A percentile compares a stretch with the other conserved stretches of the same genome.
phyloP scores from a whole-genome alignment of 2,797 vertebrate genomes.

The Sandelia bainsii region DNA sequence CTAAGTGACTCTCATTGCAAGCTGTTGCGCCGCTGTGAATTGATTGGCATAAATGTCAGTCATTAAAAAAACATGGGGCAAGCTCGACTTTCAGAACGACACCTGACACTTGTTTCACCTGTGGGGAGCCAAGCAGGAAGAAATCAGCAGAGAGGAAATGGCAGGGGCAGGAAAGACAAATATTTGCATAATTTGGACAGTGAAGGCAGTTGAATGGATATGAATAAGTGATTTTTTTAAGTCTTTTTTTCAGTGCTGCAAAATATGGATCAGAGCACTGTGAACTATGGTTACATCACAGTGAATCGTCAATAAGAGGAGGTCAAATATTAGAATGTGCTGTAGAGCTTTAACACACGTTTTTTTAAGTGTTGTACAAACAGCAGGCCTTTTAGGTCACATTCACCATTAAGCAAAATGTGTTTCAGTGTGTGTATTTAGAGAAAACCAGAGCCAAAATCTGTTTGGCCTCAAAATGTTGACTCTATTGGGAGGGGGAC shows the following conservation, averaged over 20 bases:
- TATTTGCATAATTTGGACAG: constrained; percentile 29
- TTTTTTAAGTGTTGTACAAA: constrained; percentile 53
- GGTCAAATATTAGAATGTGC: constrained; percentile 37
- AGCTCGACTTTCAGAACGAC: constrained; percentile 81
- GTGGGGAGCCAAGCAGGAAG: constrained; percentile 59
- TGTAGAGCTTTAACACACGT: constrained; percentile 21
- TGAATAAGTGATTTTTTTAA: constrained; percentile 9
- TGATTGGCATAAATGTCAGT: constrained; percentile 78
- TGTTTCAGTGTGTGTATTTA: constrained; percentile 9
- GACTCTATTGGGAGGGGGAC: constrained; percentile 54
- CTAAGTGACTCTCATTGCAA: constrained; percentile 79
- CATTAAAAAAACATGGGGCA: constrained; percentile 83
- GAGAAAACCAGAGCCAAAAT: constrained; percentile 33
- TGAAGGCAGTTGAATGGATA: not conserved
- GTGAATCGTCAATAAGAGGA: constrained; percentile 1
- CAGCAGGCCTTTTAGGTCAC: constrained; percentile 46
- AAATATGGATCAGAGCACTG: not conserved
- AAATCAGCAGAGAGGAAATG: constrained; percentile 60
- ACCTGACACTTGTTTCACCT: constrained; percentile 75
- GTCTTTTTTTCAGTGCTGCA: not conserved
- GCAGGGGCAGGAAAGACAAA: constrained; percentile 50
- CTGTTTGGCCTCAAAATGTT: constrained; percentile 52
- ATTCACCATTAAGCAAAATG: constrained; percentile 21
- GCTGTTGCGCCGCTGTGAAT: constrained; percentile 69
- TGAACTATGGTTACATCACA: not conserved